phyloP scores from a whole-genome alignment of 1,140 invertebrate species.

The Maconellicoccus hirsutus region DNA sequence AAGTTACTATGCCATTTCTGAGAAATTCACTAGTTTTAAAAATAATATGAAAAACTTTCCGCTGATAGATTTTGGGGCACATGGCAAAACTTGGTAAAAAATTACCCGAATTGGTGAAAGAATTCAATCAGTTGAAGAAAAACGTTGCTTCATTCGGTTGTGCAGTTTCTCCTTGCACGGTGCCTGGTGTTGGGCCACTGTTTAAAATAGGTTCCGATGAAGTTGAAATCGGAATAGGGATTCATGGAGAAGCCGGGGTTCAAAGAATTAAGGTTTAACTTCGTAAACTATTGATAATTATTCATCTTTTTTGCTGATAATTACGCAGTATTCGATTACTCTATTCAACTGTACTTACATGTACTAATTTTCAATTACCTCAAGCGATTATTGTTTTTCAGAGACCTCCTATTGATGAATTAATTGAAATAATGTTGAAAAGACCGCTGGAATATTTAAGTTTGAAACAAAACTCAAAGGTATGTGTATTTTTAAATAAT shows the following conservation, averaged over 20 bases:
- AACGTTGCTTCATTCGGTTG: slow-evolving; percentile 61
- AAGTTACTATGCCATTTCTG: too few species aligned
- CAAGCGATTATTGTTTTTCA: background rate
- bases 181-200: slow-evolving; percentile 52
- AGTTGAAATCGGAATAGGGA: slow-evolving; percentile 70
- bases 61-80: background rate
- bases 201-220: slow-evolving; percentile 54
- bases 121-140: slow-evolving; percentile 32
- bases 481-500: slow-evolving; percentile 10
- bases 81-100: background rate
- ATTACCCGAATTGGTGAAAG: background rate
- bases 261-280: slow-evolving; percentile 42
- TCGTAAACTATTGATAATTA: background rate
- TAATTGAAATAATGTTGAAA: background rate
- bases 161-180: slow-evolving; percentile 52
- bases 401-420: background rate
- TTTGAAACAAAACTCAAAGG: background rate
- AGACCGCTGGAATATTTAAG: background rate
- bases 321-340: background rate
- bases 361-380: too few species aligned
- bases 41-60: too few species aligned
- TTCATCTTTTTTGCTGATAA: background rate
- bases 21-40: background rate
- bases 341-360: background rate
- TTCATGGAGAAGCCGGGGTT: slow-evolving; percentile 76